These are phyloP conservation scores for Actinernus sp. DNA, from an alignment of 92 coral and sea anemone genomes.

Conservation along the genomic window DNA sequence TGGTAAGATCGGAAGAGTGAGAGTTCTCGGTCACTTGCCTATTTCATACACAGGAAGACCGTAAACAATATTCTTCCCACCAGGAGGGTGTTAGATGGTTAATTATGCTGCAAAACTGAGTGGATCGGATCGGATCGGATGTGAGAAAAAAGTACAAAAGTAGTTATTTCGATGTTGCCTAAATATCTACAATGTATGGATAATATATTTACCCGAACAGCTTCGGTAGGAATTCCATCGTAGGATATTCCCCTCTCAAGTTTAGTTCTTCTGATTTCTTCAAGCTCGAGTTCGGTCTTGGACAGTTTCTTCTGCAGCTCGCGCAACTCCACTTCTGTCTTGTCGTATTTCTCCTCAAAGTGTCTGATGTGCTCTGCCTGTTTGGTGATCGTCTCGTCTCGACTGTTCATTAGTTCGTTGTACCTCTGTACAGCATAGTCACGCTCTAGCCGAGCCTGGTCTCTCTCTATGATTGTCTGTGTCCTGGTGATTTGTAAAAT, in stretches of 20 bases:
- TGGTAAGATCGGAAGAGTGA: too few species aligned
- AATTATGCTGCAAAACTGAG: too few species aligned
- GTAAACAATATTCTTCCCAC: too few species aligned
- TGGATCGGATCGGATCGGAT: too few species aligned
- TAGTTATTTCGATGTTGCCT: conserved; percentile 7
- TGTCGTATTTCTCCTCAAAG: conserved; percentile 76
- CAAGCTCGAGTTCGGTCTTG: conserved; percentile 49
- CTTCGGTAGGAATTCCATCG: too few species aligned
- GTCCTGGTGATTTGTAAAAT: too few species aligned
- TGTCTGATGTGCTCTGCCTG: conserved; percentile 82
- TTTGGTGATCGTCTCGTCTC: conserved; percentile 78
- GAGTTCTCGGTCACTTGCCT: too few species aligned
- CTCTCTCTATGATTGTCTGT: conserved; percentile 85
- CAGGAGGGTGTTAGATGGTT: too few species aligned
- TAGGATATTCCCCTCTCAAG: conserved; percentile 24
- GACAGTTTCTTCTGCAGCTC: conserved; percentile 56
- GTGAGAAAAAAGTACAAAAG: too few species aligned
- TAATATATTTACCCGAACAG: too few species aligned
- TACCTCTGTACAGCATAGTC: conserved; percentile 72
- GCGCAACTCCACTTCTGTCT: conserved; percentile 60
- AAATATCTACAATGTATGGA: not conserved
- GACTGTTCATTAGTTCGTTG: conserved; percentile 65
- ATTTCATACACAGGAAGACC: too few species aligned
- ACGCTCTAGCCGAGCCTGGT: conserved; percentile 74
- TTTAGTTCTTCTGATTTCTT: conserved; percentile 46